A percentile compares a stretch with the other conserved stretches of the same genome.
Conservation (phyloP, 2,113 vertebrate species). For the Toxotes chatareus region DNA sequence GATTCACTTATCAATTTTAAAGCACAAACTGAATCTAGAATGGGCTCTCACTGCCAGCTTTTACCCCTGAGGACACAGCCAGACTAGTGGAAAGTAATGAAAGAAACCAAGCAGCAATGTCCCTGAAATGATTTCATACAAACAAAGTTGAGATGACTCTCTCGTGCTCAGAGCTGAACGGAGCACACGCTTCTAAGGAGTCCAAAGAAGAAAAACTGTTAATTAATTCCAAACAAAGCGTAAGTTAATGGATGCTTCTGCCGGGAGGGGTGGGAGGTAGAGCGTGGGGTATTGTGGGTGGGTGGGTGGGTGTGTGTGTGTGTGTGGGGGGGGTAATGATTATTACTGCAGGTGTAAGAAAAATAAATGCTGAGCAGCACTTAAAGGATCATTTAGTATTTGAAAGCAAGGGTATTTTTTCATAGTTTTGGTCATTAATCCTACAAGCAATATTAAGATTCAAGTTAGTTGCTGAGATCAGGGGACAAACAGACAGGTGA, state of each 20-base stretch:
- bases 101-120: constrained; percentile 70
- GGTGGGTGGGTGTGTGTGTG: no score
- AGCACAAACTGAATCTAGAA: constrained; percentile 75
- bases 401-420: no score
- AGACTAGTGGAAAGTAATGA: constrained; percentile 62
- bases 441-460: no score
- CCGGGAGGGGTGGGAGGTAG: no score
- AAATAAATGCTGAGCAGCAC: no score
- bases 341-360: no score
- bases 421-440: no score
- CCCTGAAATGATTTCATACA: constrained; percentile 68
- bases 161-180: constrained; percentile 20
- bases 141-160: constrained; percentile 48
- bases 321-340: no score
- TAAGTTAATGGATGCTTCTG: constrained; percentile 10
- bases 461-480: no score
- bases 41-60: constrained; percentile 36
- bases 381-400: no score
- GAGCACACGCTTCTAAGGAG: neutral
- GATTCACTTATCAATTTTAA: constrained; percentile 82
- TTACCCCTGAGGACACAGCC: constrained; percentile 57
- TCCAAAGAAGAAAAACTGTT: constrained; percentile 13
- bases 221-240: constrained; percentile 42
- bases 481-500: no score
- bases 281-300: no score